Evolutionary conservation across 2,888 invertebrate species (phyloP), one percentile per base, ranked within the genome.

Genomic region (Tenthredo livida): DNA sequence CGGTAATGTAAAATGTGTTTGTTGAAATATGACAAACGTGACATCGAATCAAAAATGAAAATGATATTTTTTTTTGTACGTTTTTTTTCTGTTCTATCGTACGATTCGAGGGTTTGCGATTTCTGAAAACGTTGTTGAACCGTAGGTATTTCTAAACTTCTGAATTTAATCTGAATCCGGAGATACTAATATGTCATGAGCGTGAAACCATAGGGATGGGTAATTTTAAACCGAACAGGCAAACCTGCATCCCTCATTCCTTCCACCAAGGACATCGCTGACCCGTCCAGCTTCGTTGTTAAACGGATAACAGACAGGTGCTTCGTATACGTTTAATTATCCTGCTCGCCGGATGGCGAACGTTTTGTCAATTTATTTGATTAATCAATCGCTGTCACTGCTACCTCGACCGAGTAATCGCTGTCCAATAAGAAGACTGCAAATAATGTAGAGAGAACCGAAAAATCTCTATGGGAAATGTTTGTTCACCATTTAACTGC

Each of bases 251-350:
- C 72, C 72, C 72, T 73, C 43, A 54, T 54, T 77, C 77, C 54
- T 54, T 77, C 40, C 15, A 54, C 17, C 77, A 29, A 50, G 47
- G 77, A 33, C 29, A 77, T 54, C 17, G 54, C 77, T 77, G 77
- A 77, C 77, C 77, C 77, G 77, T 77, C 77, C 77, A 77, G 47
- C 17, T 77, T 77, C 77, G 77, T 77, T 50, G 77, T 77, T 77
- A 54, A 77, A 50, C 33, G 77, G 77, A 50, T 33, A 77, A 77
- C 54, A 54, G 77, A 77, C 77, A 77, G 77, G 77, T 77, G 54
- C 77, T 77, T 77, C 77, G 77, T 77, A 50, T 54, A 77, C 77
- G 77, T 77, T 77, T 77, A 77, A 77, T 77, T 77, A 50, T 77
- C 77, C 50, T 33, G 77, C 77, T 77, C 77, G 54, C 50, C 29